A percentile compares a stretch with the other conserved stretches of the same genome.
These are phyloP conservation scores for Phoronis australis DNA, from an alignment of 2,888 invertebrate genomes.

Conservation along the genomic window DNA sequence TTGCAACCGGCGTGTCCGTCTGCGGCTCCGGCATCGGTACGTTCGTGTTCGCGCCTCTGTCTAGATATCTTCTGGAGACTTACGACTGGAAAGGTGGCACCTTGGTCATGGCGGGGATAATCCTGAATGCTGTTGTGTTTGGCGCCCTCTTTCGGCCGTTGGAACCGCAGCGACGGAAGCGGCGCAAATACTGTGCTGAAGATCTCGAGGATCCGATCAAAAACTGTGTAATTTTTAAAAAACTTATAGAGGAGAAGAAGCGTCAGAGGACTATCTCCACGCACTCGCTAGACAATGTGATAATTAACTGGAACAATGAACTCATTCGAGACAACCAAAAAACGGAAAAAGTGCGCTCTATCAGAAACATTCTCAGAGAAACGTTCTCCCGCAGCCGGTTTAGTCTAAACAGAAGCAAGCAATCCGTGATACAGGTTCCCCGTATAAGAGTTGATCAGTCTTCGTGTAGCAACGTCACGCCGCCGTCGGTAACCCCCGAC, in stretches of 20 bases:
- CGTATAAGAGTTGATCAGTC: background rate
- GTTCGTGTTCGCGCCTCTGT: constrained; percentile 74
- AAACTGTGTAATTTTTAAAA: constrained; percentile 32
- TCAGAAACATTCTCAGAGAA: background rate
- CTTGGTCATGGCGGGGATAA: constrained; percentile 73
- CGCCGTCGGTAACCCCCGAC: background rate
- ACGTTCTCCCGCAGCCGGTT: background rate
- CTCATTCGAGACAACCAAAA: constrained; percentile 22
- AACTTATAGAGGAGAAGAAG: constrained; percentile 47
- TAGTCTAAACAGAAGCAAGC: background rate
- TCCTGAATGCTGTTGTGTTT: constrained; percentile 71
- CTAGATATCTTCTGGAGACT: constrained; percentile 22
- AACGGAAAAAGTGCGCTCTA: background rate
- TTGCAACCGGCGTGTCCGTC: constrained; percentile 91
- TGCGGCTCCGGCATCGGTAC: constrained; percentile 94
- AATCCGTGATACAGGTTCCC: background rate
- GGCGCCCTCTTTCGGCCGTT: constrained; percentile 82
- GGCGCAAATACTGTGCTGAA: constrained; percentile 21
- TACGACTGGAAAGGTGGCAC: constrained; percentile 69
- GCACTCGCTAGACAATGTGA: constrained; percentile 48
- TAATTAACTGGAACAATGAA: constrained; percentile 48
- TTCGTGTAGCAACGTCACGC: background rate
- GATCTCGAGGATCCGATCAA: constrained; percentile 14
- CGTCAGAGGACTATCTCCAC: constrained; percentile 48
- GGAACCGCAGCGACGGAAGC: constrained; percentile 39